Percentiles rank a stretch among this genome's conserved stretches.
These are phyloP conservation scores for Hiodon tergisus DNA, from an alignment of 2,113 vertebrate species.

Conservation along the genomic window DNA sequence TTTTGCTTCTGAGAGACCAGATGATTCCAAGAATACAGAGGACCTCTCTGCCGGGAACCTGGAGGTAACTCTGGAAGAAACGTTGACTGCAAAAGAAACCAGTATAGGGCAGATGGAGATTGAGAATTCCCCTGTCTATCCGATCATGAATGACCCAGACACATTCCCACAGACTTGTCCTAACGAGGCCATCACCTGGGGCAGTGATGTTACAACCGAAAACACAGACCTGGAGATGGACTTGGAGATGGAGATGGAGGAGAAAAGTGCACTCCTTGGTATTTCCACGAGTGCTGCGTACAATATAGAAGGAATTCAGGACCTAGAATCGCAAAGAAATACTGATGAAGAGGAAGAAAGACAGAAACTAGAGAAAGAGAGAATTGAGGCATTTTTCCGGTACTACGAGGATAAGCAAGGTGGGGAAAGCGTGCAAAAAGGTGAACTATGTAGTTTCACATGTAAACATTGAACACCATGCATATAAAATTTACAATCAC, in stretches of 20 bases:
- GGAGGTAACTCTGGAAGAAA: not conserved
- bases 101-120: not conserved
- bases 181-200: not conserved
- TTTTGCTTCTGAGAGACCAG: not conserved
- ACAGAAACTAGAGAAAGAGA: conserved; percentile 56
- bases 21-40: not conserved
- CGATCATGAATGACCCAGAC: not conserved
- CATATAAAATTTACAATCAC: no score
- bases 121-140: conserved; percentile 5
- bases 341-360: conserved; percentile 43
- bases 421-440: conserved; percentile 30
- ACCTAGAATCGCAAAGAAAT: not conserved
- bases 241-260: not conserved
- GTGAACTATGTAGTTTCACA: conserved; percentile 37
- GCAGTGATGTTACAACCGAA: not conserved
- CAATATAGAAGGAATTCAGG: not conserved
- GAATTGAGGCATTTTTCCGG: conserved; percentile 58
- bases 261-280: not conserved
- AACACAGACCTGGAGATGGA: not conserved
- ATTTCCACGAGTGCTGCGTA: not conserved
- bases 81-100: not conserved
- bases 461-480: no score
- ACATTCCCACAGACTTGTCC: not conserved
- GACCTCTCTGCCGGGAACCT: not conserved
- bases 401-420: conserved; percentile 45